phyloP scores from a whole-genome alignment of 1,140 invertebrate genomes.

The Drosophila malerkotliana region DNA sequence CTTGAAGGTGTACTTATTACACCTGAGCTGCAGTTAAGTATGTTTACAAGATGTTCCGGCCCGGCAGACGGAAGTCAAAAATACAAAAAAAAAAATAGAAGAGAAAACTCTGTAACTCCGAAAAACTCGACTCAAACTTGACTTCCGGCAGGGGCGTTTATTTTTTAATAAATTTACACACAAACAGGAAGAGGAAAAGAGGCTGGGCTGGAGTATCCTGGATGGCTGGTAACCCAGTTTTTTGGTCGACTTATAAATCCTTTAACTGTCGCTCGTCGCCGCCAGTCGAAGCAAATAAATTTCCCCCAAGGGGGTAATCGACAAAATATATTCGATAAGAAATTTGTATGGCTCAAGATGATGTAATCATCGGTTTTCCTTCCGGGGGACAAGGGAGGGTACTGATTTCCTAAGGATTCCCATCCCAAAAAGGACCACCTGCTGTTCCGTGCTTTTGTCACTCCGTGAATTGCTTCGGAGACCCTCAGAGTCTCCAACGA shows the following conservation, averaged over 20 bases:
- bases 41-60: conserved; percentile 78
- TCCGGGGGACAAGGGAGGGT: conserved; percentile 17
- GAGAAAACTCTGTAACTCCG: conserved; percentile 2
- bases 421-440: conserved; percentile 34
- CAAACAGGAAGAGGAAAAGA: conserved; percentile 20
- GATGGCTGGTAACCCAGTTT: conserved; percentile 28
- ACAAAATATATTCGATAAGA: conserved; percentile 82
- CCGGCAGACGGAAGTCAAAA: conserved; percentile 18
- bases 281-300: conserved; percentile 83
- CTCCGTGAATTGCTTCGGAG: conserved; percentile 73
- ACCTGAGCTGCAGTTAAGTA: conserved; percentile 81
- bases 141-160: conserved; percentile 47
- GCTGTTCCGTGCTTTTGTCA: conserved; percentile 61
- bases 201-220: background rate
- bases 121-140: conserved; percentile 17
- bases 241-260: conserved; percentile 73
- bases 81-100: background rate
- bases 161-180: conserved; percentile 75
- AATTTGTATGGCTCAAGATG: conserved; percentile 73
- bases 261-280: conserved; percentile 77
- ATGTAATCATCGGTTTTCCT: conserved; percentile 77
- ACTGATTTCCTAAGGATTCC: conserved; percentile 59
- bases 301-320: conserved; percentile 84
- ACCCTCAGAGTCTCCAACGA: conserved; percentile 44
- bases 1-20: conserved; percentile 78